Evolutionary conservation across 2,797 vertebrate species (phyloP), one percentile per base, ranked within the genome.

Genomic region (Alectoris magna): DNA sequence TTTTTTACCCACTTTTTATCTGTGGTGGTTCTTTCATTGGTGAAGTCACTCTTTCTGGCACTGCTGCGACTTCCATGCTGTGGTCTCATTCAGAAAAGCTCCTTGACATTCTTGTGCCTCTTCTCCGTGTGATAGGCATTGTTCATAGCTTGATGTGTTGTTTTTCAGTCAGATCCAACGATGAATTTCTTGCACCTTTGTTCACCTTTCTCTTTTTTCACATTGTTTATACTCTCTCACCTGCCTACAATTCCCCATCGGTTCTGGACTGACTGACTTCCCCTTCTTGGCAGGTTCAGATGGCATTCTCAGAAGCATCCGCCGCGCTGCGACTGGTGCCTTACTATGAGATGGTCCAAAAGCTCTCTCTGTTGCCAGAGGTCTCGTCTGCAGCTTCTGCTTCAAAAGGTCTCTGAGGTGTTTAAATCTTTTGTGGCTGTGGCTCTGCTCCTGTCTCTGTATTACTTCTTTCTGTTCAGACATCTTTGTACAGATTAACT

Each of bases 21-120:
- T 85, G 46, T 26, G 34, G 55, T 95, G 55, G 59, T 91, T 93
- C 90, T 95, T 96, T 96, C 91, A 94, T 72, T 75, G 84, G 72
- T 93, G 82, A 92, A 91, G 85, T 96, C 79, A 88, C 83, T 90
- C 0, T 81, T 94, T 86, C 76, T 96, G 92, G 90, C 94, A 91
- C 59, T 84, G 36, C 84, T 69, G 55, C 3, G 4, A 78, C 94
- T 90, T 78, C 73, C 92, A 88, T 78, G 87, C 94, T 93, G 93
- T 84, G 91, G 87, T 81, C 82, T 63, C 0, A 23, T 90, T 91
- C 85, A 89, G 55, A 86, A 89, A 59, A 84, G 39, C 59, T 91
- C 72, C 89, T 91, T 81, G 58, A 77, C 76, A 83, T 87, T 94
- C 87, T 60, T 75, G 63, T 51, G 84, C 55, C 67, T 84, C 79